Evolutionary conservation across 2,888 invertebrate genomes (phyloP), one percentile per base, ranked within the genome.

Genomic region (Heteropelma amictum): DNA sequence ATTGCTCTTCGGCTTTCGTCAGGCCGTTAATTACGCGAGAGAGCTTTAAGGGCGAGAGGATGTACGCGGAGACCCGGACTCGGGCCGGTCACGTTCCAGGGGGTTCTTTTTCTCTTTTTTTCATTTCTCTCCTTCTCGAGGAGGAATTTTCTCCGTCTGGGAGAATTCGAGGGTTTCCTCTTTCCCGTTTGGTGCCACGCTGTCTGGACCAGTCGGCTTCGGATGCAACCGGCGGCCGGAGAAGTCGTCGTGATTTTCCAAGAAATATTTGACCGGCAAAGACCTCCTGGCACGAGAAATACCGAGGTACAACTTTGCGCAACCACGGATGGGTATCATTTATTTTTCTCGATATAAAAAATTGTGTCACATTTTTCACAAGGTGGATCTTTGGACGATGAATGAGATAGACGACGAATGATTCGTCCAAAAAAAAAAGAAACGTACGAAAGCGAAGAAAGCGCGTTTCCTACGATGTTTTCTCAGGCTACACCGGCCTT

Each of bases 401-500:
- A 42, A 33, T 30, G 7, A 28, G 65, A 23, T 60, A 17, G 30
- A 23, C 17, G 70, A 45, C n/a, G 65, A 38, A 23, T 30, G 53
- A 74, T 64, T 64, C 53, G 42, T 53, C 40, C 38, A 10, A 23
- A 54, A 45, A 45, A 21, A 14, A 47, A 35, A 28, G 45, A 47
- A 35, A 14, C 12, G 10, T 12, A 30, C 23, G 70, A 49, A 49
- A 38, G 53, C 40, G 65, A 65, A 28, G 51, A 40, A 61, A 67
- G 65, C 12, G 30, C 60, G 53, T 60, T 70, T 28, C 64, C 38
- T 60, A 71, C 76, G 77, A 77, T 87, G 85, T 87, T 88, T 88
- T 88, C 86, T 87, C 87, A 87, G 87, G 86, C 86, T 83, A 78
- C 83, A 77, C 76, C 81, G 81, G 76, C 84, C 81, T 67, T 56